Base-by-base conservation (phyloP, 2,797 vertebrate species). In the Morus bassanus region DNA sequence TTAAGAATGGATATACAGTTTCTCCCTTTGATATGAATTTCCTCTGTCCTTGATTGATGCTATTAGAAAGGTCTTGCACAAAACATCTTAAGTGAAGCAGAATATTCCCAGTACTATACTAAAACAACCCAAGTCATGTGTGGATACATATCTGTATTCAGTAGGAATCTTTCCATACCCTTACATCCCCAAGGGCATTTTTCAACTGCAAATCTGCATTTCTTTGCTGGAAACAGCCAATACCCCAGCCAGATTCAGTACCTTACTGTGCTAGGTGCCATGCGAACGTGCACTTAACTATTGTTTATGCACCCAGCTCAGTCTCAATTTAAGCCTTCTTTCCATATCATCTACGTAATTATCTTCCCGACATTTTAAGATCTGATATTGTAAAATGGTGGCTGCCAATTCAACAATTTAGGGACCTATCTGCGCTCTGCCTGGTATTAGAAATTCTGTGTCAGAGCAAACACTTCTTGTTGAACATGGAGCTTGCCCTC, bases 251-350 rank as follows among this genome's bases (percentile, higher is more conserved):
- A 88, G 30, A 68, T 63, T 87, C 70, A 87, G 59, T 18, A 79
- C 6, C 11, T 73, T 56, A 21, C 35, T 79, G 37, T 27, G 37
- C 41, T 46, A 56, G 30, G 23, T 64, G 13, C 30, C 50, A 37
- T 8, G 48, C 0, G 6, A 88, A 73, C 10, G 45, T 0, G 0
- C 23, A 67, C 16, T 79, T 46, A 63, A 21, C 14, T 63, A 24
- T 14, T 59, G 28, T 33, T 69, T 63, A 65, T n/a, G 23, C 14
- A 53, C 13, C 10, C 25, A 77, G 28, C 13, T 76, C 31, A 53
- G 56, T 31, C 35, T 69, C 54, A 83, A 3, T 79, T 60, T 50
- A 74, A 91, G 21, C 23, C 10, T 74, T 45, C 27, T 76, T 81
- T 86, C 37, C 35, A 24, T 13, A 50, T 31, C 37, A 72, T 28